phyloP scores from a whole-genome alignment of 2,113 vertebrate species.

The Microtus richardsoni region DNA sequence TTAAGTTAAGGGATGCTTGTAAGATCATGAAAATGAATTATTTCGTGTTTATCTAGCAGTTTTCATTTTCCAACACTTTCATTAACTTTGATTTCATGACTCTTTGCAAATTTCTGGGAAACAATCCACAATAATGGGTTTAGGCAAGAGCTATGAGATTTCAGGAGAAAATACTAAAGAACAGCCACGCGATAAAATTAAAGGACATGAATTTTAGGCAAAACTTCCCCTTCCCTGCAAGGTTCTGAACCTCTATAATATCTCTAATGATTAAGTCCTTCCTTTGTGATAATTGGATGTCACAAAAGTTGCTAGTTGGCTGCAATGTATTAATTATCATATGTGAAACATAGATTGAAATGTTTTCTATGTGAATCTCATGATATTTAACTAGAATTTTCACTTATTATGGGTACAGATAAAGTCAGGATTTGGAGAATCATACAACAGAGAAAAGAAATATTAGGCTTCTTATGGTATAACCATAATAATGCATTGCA shows the following conservation, averaged over 20 bases:
- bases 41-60: conserved; percentile 40
- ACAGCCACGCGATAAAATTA: neutral
- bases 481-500: neutral
- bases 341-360: neutral
- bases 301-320: neutral
- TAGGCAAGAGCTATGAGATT: neutral
- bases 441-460: neutral
- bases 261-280: neutral
- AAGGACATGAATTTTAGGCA: neutral
- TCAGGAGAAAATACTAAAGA: neutral
- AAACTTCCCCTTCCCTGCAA: accelerated
- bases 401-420: too few species aligned
- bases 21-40: neutral
- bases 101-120: neutral
- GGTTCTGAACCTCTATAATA: accelerated
- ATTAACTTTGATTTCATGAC: neutral
- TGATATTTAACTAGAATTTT: neutral
- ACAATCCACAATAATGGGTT: neutral
- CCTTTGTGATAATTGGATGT: neutral
- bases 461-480: neutral
- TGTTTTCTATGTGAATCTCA: neutral
- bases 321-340: neutral
- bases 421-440: neutral
- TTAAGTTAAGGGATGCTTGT: neutral
- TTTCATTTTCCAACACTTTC: neutral